phyloP scores from a whole-genome alignment of 2,113 vertebrate genomes.

The Empidonax traillii region DNA sequence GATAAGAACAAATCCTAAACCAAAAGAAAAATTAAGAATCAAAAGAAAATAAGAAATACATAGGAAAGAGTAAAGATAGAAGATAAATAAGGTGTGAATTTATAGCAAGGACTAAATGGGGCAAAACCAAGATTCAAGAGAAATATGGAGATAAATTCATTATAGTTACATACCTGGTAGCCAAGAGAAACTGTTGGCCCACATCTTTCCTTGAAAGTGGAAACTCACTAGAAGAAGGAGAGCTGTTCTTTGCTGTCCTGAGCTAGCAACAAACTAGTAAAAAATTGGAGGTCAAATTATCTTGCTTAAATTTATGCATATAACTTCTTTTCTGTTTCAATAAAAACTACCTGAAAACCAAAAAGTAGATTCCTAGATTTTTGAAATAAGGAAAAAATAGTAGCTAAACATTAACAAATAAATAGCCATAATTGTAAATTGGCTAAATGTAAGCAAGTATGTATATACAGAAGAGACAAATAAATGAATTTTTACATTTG shows the following conservation, averaged over 20 bases:
- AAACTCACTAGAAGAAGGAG: background rate
- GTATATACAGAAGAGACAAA: background rate
- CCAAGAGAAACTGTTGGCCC: background rate
- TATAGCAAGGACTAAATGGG: background rate
- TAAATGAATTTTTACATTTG: background rate
- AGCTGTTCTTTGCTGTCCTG: background rate
- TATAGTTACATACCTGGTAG: accelerated
- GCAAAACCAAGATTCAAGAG: background rate
- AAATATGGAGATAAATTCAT: background rate
- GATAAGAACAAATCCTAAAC: background rate
- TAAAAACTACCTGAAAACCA: background rate
- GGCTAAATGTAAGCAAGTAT: background rate
- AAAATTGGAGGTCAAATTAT: background rate
- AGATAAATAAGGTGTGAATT: background rate
- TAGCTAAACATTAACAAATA: background rate
- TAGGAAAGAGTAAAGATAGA: background rate
- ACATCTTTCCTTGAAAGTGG: background rate
- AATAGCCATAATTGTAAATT: background rate
- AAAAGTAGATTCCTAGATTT: background rate
- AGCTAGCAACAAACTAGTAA: background rate
- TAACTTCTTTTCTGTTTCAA: background rate
- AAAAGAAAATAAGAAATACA: background rate
- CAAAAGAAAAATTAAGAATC: background rate
- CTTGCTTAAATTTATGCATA: background rate
- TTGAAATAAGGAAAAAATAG: background rate